A percentile compares a stretch with the other conserved stretches of the same genome.
Evolutionary conservation across 2,888 invertebrate species (phyloP).

Genomic region (Tetheella fluctuosa): DNA sequence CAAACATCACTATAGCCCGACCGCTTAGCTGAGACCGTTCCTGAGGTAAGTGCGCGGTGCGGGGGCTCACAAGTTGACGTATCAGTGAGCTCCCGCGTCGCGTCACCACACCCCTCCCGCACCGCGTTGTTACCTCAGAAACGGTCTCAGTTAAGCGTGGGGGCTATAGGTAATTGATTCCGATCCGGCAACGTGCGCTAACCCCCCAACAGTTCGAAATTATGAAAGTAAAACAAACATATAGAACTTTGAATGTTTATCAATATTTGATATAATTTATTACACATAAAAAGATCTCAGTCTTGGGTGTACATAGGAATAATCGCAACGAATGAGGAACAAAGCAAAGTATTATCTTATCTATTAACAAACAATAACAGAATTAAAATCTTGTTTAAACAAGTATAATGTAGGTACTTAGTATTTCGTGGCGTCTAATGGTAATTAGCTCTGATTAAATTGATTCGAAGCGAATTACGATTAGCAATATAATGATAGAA

Average conservation of each 20-base stretch:
- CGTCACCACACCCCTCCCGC: too few species aligned
- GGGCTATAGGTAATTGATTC: too few species aligned
- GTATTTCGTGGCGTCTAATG: background rate
- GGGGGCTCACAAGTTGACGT: too few species aligned
- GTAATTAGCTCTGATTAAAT: background rate
- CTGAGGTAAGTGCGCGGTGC: too few species aligned
- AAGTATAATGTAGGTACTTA: background rate
- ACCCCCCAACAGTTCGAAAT: background rate
- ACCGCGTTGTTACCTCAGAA: too few species aligned
- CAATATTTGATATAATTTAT: too few species aligned
- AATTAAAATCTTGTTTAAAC: background rate
- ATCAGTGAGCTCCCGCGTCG: too few species aligned
- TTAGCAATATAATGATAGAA: too few species aligned
- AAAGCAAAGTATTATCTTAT: constrained; percentile 14
- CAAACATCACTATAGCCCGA: too few species aligned
- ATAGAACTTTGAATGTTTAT: background rate
- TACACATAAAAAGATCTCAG: constrained; percentile 25
- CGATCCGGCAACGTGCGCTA: too few species aligned
- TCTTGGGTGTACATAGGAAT: constrained; percentile 23
- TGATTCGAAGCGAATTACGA: background rate
- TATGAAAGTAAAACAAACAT: background rate
- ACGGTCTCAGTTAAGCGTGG: too few species aligned
- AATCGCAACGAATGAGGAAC: background rate
- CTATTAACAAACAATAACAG: background rate
- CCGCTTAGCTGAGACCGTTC: too few species aligned